These are phyloP conservation scores for Euplexia lucipara DNA, from an alignment of 2,888 invertebrate species.

Conservation along the genomic window DNA sequence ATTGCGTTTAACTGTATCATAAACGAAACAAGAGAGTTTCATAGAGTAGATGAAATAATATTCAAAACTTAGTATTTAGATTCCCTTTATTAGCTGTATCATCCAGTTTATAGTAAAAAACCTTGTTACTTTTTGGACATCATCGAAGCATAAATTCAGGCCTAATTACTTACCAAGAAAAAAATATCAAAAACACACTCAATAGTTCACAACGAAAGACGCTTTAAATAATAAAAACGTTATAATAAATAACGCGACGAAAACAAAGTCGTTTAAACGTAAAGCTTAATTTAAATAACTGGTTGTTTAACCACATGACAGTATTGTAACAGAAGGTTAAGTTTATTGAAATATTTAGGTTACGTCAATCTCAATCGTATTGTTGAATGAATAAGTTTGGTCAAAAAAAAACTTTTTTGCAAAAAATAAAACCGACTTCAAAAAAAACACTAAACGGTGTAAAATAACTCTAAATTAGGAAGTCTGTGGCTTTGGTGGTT, in stretches of 20 bases:
- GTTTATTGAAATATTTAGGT: fast-evolving
- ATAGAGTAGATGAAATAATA: no score
- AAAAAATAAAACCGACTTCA: no score
- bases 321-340: constrained; percentile 15
- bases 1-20: no score
- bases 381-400: neutral
- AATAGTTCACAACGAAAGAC: constrained; percentile 21
- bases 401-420: neutral
- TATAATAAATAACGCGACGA: neutral
- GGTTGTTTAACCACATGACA: neutral
- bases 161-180: neutral
- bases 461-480: no score
- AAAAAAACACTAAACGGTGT: no score
- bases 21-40: no score
- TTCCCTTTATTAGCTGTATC: neutral
- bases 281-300: constrained; percentile 4
- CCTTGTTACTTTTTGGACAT: no score
- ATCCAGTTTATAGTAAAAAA: neutral
- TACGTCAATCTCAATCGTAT: neutral
- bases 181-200: constrained; percentile 11
- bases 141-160: constrained; percentile 1
- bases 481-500: no score
- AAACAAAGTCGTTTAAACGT: constrained; percentile 18
- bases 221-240: constrained; percentile 40
- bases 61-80: no score